phyloP scores from a whole-genome alignment of 2,888 invertebrate species.

The Aleiodes leptofemur region DNA sequence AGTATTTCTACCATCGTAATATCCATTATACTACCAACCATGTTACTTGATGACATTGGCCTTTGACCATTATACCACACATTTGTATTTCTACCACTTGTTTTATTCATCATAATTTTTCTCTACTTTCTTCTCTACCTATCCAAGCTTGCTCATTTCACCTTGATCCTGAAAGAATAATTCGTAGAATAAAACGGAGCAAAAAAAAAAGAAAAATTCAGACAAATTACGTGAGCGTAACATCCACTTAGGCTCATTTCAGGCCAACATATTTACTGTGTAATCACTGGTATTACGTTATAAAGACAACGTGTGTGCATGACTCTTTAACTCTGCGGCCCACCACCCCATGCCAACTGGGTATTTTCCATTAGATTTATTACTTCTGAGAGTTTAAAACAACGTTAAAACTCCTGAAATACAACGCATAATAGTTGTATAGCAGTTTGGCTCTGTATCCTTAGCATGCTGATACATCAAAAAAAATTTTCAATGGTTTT shows the following conservation, averaged over 20 bases:
- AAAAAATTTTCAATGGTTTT: too few species aligned
- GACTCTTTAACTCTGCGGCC: slow-evolving; percentile 21
- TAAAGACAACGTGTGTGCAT: slow-evolving; percentile 36
- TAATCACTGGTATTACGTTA: slow-evolving; percentile 34
- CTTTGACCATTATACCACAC: slow-evolving; percentile 20
- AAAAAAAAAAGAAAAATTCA: neutral
- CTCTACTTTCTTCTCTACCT: slow-evolving; percentile 7
- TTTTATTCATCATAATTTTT: slow-evolving; percentile 43
- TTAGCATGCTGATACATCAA: too few species aligned
- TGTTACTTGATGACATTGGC: slow-evolving; percentile 31
- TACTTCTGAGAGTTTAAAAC: slow-evolving; percentile 4
- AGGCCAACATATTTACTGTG: slow-evolving; percentile 21
- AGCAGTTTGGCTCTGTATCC: too few species aligned
- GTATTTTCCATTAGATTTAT: slow-evolving; percentile 26
- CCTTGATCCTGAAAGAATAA: slow-evolving; percentile 25
- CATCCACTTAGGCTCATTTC: slow-evolving; percentile 23
- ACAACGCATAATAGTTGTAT: too few species aligned
- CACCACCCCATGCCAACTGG: slow-evolving; percentile 1
- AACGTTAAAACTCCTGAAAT: neutral
- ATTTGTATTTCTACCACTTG: neutral
- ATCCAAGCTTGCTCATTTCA: slow-evolving; percentile 2
- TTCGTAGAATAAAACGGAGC: neutral
- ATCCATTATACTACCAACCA: slow-evolving; percentile 28
- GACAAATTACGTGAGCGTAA: slow-evolving; percentile 5
- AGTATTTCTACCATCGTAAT: slow-evolving; percentile 32